A percentile compares a stretch with the other conserved stretches of the same genome.
These are phyloP conservation scores for Dinothrombium tinctorium DNA, from an alignment of 1,140 invertebrate species.

Conservation along the genomic window DNA sequence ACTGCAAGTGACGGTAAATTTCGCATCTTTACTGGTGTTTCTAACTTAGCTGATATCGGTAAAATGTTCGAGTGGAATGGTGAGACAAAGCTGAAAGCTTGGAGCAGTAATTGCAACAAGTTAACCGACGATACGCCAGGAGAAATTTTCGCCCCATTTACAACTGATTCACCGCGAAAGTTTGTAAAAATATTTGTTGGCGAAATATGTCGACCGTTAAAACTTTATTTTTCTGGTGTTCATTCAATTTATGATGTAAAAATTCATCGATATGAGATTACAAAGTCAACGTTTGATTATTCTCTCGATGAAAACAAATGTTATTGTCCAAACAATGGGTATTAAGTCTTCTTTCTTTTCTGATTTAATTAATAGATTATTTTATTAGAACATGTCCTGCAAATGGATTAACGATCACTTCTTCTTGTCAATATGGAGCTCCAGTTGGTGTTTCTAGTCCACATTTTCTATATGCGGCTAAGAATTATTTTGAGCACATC, in stretches of 20 bases:
- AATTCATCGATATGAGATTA: slow-evolving; percentile 2
- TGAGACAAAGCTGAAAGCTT: slow-evolving; percentile 5
- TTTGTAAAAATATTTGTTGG: slow-evolving; percentile 6
- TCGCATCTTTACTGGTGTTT: slow-evolving; percentile 19
- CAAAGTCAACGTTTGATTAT: slow-evolving; percentile 5
- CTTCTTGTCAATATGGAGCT: slow-evolving; percentile 2
- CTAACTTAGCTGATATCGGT: slow-evolving; percentile 17
- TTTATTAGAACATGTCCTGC: slow-evolving; percentile 35
- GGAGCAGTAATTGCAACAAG: slow-evolving; percentile 1
- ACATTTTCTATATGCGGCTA: slow-evolving; percentile 65
- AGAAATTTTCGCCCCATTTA: slow-evolving; percentile 9
- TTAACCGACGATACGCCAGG: slow-evolving; percentile 1
- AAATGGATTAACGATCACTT: slow-evolving; percentile 6
- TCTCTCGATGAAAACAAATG: slow-evolving; percentile 6
- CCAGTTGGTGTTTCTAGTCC: slow-evolving; percentile 31
- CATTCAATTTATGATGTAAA: not conserved
- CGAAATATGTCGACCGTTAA: slow-evolving; percentile 11
- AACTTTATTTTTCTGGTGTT: not conserved
- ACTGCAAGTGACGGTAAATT: slow-evolving; percentile 18
- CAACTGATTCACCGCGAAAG: not conserved
- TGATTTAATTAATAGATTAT: slow-evolving; percentile 44
- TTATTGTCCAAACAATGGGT: slow-evolving; percentile 4
- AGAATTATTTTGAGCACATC: slow-evolving; percentile 41
- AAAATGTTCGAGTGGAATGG: slow-evolving; percentile 23
- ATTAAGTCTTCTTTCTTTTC: slow-evolving; percentile 58